Evolutionary conservation across 1,140 invertebrate genomes (phyloP).

Genomic region (Homarus americanus): DNA sequence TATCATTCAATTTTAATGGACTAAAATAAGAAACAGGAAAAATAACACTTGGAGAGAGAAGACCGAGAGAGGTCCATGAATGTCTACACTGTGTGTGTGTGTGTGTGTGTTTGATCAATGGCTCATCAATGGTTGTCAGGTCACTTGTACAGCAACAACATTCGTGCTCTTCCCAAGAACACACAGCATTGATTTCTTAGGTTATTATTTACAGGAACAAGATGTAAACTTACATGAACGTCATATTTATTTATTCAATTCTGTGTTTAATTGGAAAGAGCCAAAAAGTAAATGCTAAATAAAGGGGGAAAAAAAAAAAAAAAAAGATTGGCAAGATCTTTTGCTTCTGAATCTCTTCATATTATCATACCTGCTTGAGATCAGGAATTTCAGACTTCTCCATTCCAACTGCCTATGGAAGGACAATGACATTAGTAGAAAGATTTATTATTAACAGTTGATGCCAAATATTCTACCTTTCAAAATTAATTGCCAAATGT

Average conservation of each 20-base stretch:
- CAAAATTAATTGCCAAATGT: neutral
- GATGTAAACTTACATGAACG: neutral
- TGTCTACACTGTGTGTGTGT: neutral
- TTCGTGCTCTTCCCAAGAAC: neutral
- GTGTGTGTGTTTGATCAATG: neutral
- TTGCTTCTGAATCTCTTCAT: neutral
- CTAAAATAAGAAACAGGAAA: too few relatives aligned
- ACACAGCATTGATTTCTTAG: neutral
- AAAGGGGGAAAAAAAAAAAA: conserved; percentile 1
- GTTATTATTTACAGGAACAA: neutral
- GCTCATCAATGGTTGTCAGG: neutral
- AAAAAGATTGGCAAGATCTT: neutral
- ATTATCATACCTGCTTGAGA: conserved; percentile 75
- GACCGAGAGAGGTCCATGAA: too few relatives aligned
- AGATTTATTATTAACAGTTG: conserved; percentile 30
- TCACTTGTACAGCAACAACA: neutral
- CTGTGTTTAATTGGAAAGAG: neutral
- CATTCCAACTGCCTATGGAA: conserved; percentile 75
- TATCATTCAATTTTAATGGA: too few relatives aligned
- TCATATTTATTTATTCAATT: too few relatives aligned
- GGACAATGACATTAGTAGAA: conserved; percentile 27
- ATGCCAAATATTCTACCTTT: conserved; percentile 1
- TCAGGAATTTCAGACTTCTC: conserved; percentile 76
- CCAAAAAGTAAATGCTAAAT: neutral
- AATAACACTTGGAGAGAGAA: too few relatives aligned